Percentiles rank a stretch among this genome's conserved stretches.
These are phyloP conservation scores for Drosophila nannoptera DNA, from an alignment of 1,140 invertebrate genomes.

Conservation along the genomic window DNA sequence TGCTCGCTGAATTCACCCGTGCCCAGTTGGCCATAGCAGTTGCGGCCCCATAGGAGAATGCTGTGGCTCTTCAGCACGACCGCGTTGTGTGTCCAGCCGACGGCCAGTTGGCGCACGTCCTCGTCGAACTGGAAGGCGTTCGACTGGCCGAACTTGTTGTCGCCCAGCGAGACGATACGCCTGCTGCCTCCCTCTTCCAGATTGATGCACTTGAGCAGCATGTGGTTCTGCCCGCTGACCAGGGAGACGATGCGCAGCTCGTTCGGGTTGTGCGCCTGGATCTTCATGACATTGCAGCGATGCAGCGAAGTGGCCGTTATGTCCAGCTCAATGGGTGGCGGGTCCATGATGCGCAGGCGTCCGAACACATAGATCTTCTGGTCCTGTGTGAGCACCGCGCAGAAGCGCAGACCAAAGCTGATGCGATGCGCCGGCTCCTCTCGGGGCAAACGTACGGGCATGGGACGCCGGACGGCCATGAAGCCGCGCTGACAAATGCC, in stretches of 20 bases:
- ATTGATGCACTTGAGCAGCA: slow-evolving; percentile 81
- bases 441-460: slow-evolving; percentile 70
- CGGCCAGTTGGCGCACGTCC: slow-evolving; percentile 80
- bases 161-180: slow-evolving; percentile 84
- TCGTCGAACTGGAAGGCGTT: slow-evolving; percentile 69
- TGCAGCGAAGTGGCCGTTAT: slow-evolving; percentile 68
- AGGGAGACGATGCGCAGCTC: slow-evolving; percentile 61
- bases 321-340: slow-evolving; percentile 64
- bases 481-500: slow-evolving; percentile 82
- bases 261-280: slow-evolving; percentile 52
- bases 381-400: slow-evolving; percentile 84
- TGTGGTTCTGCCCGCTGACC: slow-evolving; percentile 87
- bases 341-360: slow-evolving; percentile 60
- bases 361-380: slow-evolving; percentile 72
- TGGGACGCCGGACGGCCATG: slow-evolving; percentile 78
- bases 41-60: slow-evolving; percentile 88
- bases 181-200: slow-evolving; percentile 39
- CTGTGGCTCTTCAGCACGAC: slow-evolving; percentile 82
- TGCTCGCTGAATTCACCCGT: slow-evolving; percentile 50
- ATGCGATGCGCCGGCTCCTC: slow-evolving; percentile 76
- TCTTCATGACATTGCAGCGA: slow-evolving; percentile 65
- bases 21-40: slow-evolving; percentile 88
- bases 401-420: slow-evolving; percentile 84
- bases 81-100: slow-evolving; percentile 88
- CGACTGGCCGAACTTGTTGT: slow-evolving; percentile 86